Base-by-base conservation (phyloP, 2,113 vertebrate genomes). In the Jaculus jaculus region DNA sequence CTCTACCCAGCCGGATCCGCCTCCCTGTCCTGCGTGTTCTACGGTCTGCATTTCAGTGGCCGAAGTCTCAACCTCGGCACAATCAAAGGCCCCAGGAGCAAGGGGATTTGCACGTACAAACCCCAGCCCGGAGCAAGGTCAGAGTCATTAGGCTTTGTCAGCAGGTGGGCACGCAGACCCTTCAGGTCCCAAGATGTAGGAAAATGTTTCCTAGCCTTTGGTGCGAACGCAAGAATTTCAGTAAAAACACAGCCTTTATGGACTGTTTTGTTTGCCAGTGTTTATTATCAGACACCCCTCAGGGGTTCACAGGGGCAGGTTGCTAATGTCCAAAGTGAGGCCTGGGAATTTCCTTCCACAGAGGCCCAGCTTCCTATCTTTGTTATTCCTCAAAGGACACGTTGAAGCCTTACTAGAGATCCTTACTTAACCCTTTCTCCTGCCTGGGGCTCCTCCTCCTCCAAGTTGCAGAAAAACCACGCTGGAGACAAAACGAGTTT, bases 291-390 rank as follows among this genome's bases (percentile, higher is more conserved):
- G 97, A 97, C 89, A 90, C 95, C 92, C 97, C 96, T 97, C 96
- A 97, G 96, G 54, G 92, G 95, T 96, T 97, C 97, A 97, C 89
- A n/a, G 97, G 97, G 96, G 47, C 93, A 96, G 94, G 94, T 96
- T 97, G 97, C n/a, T 21, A 97, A 97, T 92, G 90, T 97, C 96
- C 93, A 72, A 96, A 97, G 95, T 97, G 90, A 95, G 95, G 96
- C 97, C 96, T 98, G 95, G 96, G 98, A 98, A 98, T 98, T 98
- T 97, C 97, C 97, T 98, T 96, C 93, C 83, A 97, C 93, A 95
- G 51, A 61, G 7, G 94, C 98, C 96, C 94, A 74, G 84, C 92
- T 98, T 98, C 98, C 98, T 97, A 30, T 94, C 96, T 98, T 98
- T 98, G 98, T 98, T 98, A 94, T 42, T 73, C 63, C 58, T 89